Evolutionary conservation across 2,113 vertebrate genomes (phyloP).

Genomic region (Ornithorhynchus anatinus): DNA sequence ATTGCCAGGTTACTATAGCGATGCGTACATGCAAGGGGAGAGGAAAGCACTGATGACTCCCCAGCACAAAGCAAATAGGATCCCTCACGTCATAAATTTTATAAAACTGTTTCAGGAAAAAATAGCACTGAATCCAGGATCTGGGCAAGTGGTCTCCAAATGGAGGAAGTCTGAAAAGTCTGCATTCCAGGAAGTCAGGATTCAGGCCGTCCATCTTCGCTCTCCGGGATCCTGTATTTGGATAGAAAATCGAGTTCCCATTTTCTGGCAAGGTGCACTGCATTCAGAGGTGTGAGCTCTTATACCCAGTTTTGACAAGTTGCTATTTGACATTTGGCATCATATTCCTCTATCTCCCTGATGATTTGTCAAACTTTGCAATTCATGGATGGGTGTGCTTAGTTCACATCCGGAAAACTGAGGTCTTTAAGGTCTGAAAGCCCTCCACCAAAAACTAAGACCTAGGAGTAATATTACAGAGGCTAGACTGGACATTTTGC

Average conservation of each 20-base stretch:
- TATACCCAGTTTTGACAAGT: constrained; percentile 17
- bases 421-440: constrained; percentile 31
- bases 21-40: background rate
- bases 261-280: constrained; percentile 22
- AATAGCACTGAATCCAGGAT: constrained; percentile 35
- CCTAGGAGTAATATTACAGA: too few relatives aligned
- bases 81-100: constrained; percentile 46
- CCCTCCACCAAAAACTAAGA: constrained; percentile 7
- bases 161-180: constrained; percentile 15
- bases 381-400: constrained; percentile 45
- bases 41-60: constrained; percentile 1
- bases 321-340: constrained; percentile 21
- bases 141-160: constrained; percentile 27
- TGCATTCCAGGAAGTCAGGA: constrained; percentile 21
- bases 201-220: constrained; percentile 18
- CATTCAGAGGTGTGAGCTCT: constrained; percentile 36
- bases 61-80: constrained; percentile 27
- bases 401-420: constrained; percentile 34
- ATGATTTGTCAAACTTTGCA: constrained; percentile 32
- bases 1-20: constrained; percentile 18
- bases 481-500: too few relatives aligned
- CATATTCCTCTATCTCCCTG: background rate
- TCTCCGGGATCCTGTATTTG: constrained; percentile 27
- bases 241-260: background rate
- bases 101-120: constrained; percentile 35